Evolutionary conservation across 2,113 vertebrate species (phyloP), one percentile per base, ranked within the genome.

Genomic region (Toxotes jaculatrix): DNA sequence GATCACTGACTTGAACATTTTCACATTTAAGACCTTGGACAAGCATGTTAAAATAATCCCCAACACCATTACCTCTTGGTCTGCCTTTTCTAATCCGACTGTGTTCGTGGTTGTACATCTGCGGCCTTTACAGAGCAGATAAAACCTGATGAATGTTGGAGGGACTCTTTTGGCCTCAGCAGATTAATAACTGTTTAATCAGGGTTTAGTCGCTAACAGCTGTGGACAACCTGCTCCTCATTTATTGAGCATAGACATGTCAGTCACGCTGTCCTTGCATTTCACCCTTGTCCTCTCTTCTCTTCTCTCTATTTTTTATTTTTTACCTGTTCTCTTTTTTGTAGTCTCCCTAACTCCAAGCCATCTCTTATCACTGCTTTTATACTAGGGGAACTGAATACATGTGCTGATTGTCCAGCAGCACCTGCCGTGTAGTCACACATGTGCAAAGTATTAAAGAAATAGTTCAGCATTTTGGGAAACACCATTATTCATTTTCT

Each of bases 161-260:
- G 57, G 57, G 87, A 76, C 82, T 80, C 76, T 59, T 63, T 74
- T 10, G 21, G 82, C 76, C 83, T 79, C 77, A 3, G 74, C 79
- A 87, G 91, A 93, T 89, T 90, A 91, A 93, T 91, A 91, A 80
- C 79, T 70, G 87, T 92, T 90, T 89, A 90, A 93, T 92, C 87
- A 89, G 87, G 76, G 66, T 87, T 89, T 87, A 86, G 86, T 73
- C 12, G 23, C 59, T 80, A 87, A 86, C 92, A 89, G 86, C 85
- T 92, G 85, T 82, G 86, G 85, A 83, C 81, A 75, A 78, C 81
- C 64, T 79, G 74, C 63, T 80, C 62, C 80, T 90, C 87, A 85
- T 92, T 88, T 89, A 73, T 87, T 86, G 38, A 81, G 43, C 68
- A 45, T 2, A 67, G 66, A 62, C 56, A 67, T 27, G 77, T 88